Conservation (phyloP, 2,797 vertebrate species). For the Hybognathus amarus region DNA sequence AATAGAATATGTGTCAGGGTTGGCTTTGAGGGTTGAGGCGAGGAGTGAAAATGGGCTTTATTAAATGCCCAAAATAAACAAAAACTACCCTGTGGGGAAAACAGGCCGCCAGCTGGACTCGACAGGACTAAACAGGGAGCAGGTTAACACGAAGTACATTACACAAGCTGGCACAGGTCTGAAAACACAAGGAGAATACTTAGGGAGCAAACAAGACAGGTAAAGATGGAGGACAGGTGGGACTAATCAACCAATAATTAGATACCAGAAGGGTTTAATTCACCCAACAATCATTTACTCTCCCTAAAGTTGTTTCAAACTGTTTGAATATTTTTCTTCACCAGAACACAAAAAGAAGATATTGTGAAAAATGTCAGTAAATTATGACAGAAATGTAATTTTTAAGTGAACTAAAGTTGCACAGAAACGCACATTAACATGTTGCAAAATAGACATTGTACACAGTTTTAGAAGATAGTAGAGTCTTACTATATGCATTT, state of each 20-base stretch:
- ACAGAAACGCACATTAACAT: not conserved
- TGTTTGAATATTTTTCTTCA: too few relatives aligned
- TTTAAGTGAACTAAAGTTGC: not conserved
- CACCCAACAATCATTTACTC: too few relatives aligned
- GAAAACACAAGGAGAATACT: not conserved
- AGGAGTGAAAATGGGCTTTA: not conserved
- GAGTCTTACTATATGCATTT: not conserved
- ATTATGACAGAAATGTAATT: rapidly evolving
- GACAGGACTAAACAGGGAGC: too few relatives aligned
- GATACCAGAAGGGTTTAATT: too few relatives aligned
- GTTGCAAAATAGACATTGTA: not conserved
- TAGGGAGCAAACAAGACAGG: not conserved
- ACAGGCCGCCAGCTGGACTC: not conserved
- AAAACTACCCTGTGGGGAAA: not conserved
- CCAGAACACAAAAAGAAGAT: too few relatives aligned
- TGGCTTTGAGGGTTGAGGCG: not conserved
- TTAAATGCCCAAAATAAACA: not conserved
- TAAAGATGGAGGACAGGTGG: not conserved
- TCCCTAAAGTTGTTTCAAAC: too few relatives aligned
- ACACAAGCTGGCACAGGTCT: not conserved
- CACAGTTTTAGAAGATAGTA: not conserved
- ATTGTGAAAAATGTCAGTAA: too few relatives aligned
- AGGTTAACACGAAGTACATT: not conserved
- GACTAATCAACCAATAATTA: not conserved
- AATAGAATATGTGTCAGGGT: not conserved